These are phyloP conservation scores for Pristionchus fissidentatus DNA, from an alignment of 2,888 invertebrate species.

Conservation along the genomic window DNA sequence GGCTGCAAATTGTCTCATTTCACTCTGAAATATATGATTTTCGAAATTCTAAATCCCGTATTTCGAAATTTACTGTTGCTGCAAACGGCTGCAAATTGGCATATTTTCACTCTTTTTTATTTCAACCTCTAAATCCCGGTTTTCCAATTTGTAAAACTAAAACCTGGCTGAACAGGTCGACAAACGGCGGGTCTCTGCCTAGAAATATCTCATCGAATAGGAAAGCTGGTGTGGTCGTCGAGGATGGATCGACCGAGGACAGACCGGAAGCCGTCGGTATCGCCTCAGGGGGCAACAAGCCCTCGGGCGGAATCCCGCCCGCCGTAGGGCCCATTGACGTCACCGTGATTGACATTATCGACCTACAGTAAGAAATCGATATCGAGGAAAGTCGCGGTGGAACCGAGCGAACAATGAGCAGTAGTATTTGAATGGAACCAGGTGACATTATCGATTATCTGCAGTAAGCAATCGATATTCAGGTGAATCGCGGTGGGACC, in stretches of 20 bases:
- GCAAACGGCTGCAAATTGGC: no score
- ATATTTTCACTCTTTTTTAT: no score
- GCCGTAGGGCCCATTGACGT: background rate
- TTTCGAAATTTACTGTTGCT: background rate
- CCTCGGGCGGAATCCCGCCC: no score
- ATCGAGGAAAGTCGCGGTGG: no score
- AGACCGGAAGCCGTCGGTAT: background rate
- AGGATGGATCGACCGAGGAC: background rate
- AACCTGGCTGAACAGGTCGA: constrained; percentile 17
- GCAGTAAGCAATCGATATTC: no score
- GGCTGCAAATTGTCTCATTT: constrained; percentile 58
- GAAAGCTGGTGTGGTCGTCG: background rate
- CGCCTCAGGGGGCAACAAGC: background rate
- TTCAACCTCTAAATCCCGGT: no score
- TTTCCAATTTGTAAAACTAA: background rate
- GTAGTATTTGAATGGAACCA: no score
- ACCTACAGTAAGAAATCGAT: no score
- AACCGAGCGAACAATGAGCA: no score
- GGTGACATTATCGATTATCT: no score
- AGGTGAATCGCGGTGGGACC: no score
- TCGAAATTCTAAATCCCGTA: background rate
- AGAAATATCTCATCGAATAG: constrained; percentile 7
- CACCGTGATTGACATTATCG: constrained; percentile 10
- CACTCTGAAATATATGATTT: background rate
- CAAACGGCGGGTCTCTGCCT: background rate